Evolutionary conservation across 2,888 invertebrate species (phyloP).

Genomic region (Magallana nippona): DNA sequence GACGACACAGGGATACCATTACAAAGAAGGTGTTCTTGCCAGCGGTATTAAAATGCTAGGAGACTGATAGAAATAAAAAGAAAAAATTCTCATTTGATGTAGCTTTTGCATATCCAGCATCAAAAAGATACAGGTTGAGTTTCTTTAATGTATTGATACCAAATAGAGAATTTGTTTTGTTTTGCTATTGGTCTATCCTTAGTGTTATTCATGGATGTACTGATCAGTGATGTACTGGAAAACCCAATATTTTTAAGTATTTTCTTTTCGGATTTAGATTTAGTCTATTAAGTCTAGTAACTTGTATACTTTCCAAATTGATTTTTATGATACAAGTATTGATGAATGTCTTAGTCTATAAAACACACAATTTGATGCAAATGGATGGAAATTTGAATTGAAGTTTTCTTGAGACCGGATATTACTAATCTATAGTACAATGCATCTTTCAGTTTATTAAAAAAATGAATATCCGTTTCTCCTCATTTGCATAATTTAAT

Average conservation of each 20-base stretch:
- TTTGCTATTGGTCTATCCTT: neutral
- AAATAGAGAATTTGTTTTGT: neutral
- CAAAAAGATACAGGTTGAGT: neutral
- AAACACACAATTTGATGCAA: too few relatives aligned
- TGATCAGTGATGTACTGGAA: constrained; percentile 5
- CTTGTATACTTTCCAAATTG: too few relatives aligned
- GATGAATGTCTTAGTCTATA: too few relatives aligned
- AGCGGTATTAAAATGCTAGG: neutral
- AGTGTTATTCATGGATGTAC: neutral
- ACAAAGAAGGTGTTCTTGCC: neutral
- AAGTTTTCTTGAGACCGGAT: too few relatives aligned
- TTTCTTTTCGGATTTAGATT: too few relatives aligned
- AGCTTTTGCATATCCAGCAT: constrained; percentile 8
- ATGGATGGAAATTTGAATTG: too few relatives aligned
- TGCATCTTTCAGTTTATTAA: too few relatives aligned
- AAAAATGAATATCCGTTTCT: too few relatives aligned
- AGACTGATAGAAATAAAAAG: neutral
- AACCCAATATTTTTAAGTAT: neutral
- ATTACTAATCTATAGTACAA: too few relatives aligned
- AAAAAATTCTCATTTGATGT: neutral
- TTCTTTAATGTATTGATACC: constrained; percentile 1
- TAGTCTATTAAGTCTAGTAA: too few relatives aligned
- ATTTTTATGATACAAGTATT: too few relatives aligned
- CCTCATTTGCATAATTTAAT: too few relatives aligned
- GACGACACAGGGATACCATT: neutral